Base-by-base conservation (phyloP, 2,113 vertebrate species). In the Calcarius ornatus region DNA sequence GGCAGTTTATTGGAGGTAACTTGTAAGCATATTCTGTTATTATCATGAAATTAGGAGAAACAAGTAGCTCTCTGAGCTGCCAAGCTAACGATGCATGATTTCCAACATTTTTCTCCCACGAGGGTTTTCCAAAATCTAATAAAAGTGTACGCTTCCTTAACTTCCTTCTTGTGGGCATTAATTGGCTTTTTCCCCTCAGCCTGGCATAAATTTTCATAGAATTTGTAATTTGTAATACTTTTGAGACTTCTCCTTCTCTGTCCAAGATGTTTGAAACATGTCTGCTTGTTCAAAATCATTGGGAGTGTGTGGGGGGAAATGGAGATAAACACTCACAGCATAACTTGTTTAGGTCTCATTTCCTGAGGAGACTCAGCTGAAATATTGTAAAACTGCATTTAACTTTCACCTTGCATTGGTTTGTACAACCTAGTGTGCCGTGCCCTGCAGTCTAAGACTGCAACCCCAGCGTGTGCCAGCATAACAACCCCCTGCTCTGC, bases 101-200 rank as follows among this genome's bases (percentile, higher is more conserved):
- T 94, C 56, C 54, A 93, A 81, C 79, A 70, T 88, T 42, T 31
- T 56, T 61, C 59, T 86, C 94, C 59, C 95, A 66, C 42, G 82
- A 88, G 88, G 33, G 10, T 77, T 93, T 92, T 73, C 88, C 59
- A 94, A 96, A 95, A 94, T 92, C 71, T 86, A 93, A 94, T 83
- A 83, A 38, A 90, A 86, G 5, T 35, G 37, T 51, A 90, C 1
- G 64, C 75, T 93, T 90, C 88, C 79, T 81, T 85, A 93, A 85
- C 85, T 88, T 93, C 71, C 43, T 94, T 93, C 88, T 86, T 88
- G 54, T 73, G 76, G 38, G 50, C 60, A 95, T 95, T 96, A 96
- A 96, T 93, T 94, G 85, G 54, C 47, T 81, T 90, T 94, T 88
- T 17, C 51, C 37, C 63, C 68, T 69, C 72, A 81, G 37, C 42